A percentile compares a stretch with the other conserved stretches of the same genome.
Evolutionary conservation across 2,113 vertebrate species (phyloP).

Genomic region (Galbula dea): DNA sequence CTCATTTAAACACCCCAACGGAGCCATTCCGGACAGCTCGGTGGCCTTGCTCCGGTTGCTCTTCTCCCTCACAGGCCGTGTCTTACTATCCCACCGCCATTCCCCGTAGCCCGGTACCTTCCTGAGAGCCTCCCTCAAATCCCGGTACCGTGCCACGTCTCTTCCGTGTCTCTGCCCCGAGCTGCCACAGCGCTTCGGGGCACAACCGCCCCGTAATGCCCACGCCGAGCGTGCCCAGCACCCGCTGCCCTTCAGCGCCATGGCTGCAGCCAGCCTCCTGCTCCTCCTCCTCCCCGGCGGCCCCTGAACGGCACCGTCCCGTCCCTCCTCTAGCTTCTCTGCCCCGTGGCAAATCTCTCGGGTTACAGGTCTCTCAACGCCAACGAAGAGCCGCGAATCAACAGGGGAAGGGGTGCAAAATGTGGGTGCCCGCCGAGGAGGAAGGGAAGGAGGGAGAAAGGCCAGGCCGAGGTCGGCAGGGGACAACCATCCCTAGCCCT

Average conservation of each 20-base stretch:
- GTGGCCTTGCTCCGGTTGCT: neutral
- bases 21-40: neutral
- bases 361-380: constrained; percentile 26
- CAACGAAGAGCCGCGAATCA: constrained; percentile 3
- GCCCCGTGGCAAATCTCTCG: neutral
- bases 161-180: neutral
- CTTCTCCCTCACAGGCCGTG: too few relatives aligned
- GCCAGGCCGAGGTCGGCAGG: neutral
- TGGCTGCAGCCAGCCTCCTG: neutral
- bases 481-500: neutral
- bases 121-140: constrained; percentile 69
- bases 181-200: neutral
- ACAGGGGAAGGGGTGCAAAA: neutral
- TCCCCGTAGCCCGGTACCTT: constrained; percentile 66
- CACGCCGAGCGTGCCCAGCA: neutral
- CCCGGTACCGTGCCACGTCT: constrained; percentile 65
- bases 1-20: neutral
- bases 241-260: constrained; percentile 65
- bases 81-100: too few relatives aligned
- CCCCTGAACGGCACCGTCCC: neutral
- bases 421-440: neutral
- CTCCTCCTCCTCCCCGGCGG: neutral
- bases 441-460: neutral
- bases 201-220: neutral
- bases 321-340: neutral